Base-by-base conservation (phyloP, 2,113 vertebrate genomes). In the Hippocampus comes region DNA sequence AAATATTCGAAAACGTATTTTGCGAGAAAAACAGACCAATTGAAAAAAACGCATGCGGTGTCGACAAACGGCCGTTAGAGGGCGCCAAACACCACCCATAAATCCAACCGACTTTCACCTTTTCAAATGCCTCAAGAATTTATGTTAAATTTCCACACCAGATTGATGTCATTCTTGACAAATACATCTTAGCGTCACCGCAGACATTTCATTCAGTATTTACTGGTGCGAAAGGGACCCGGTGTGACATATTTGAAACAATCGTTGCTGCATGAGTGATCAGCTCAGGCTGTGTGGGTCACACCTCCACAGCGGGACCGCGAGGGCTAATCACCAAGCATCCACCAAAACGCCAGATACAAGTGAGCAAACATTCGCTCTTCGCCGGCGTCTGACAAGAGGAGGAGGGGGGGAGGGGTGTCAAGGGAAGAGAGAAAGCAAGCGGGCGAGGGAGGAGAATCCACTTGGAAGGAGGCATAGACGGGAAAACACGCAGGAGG, bases 321-420 rank as follows among this genome's bases (percentile, higher is more conserved):
- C 53, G 0, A 23, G 17, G 68, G 63, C 67, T 57, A 55, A 65
- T 61, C 60, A 38, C n/a, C 63, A 25, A 30, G 57, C 57, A 30
- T 60, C 15, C 25, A 2, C 25, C 57, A 30, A 14, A 12, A 27
- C 42, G 64, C 18, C 7, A 20, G 53, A 23, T 41, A 2, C 30
- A 83, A 82, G 74, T 69, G 85, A 83, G 76, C 82, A 87, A 70
- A 43, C 57, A 70, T 85, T 86, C 66, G 89, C 88, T 87, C 87
- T 81, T 81, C 15, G 34, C 72, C 15, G 46, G 38, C 56, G 48
- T 59, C 63, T 81, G 74, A 82, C 53, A 38, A 63, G 77, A 74
- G 83, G 81, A 87, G 76, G 73, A 76, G 67, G 76, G 20, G 20
- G 38, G 61, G 55, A 25, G 23, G 56, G 17, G 30, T 76, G 48